phyloP scores from a whole-genome alignment of 2,797 vertebrate species.

The Diplodus sargus region DNA sequence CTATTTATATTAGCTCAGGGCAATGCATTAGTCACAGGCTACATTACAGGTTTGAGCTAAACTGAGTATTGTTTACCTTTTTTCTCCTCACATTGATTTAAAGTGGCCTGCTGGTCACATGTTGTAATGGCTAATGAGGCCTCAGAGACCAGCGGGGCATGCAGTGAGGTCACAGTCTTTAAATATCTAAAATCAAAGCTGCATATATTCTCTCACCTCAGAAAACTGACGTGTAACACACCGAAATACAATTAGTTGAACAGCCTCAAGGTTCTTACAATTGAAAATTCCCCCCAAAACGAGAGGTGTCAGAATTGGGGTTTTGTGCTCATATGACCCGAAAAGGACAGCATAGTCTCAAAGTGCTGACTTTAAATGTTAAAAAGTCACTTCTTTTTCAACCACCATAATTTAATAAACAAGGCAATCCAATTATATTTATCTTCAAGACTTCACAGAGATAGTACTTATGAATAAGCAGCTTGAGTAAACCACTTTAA shows the following conservation, averaged over 20 bases:
- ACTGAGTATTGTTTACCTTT: conserved; percentile 25
- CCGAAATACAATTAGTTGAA: conserved; percentile 54
- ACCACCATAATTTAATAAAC: conserved; percentile 49
- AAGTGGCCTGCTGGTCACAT: conserved; percentile 8
- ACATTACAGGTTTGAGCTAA: conserved; percentile 33
- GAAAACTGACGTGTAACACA: conserved; percentile 28
- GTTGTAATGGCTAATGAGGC: conserved; percentile 10
- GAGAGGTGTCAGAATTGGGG: conserved; percentile 34
- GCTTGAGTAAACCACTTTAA: conserved; percentile 59
- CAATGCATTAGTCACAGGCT: conserved; percentile 25
- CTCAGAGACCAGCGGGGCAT: conserved; percentile 12
- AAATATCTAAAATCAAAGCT: conserved; percentile 36
- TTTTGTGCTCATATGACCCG: conserved; percentile 45
- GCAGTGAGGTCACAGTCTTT: conserved; percentile 27
- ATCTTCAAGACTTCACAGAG: conserved; percentile 51
- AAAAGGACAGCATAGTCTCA: conserved; percentile 22
- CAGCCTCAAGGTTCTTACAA: conserved; percentile 48
- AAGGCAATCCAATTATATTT: conserved; percentile 66
- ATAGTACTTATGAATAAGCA: conserved; percentile 58
- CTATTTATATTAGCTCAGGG: conserved; percentile 31
- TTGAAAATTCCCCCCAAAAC: conserved; percentile 52
- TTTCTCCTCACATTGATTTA: conserved; percentile 26
- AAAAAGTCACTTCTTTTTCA: conserved; percentile 34
- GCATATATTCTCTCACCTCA: conserved; percentile 41
- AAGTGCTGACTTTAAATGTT: conserved; percentile 13